phyloP scores from a whole-genome alignment of 1,140 invertebrate species.

The Meloidogyne hapla region DNA sequence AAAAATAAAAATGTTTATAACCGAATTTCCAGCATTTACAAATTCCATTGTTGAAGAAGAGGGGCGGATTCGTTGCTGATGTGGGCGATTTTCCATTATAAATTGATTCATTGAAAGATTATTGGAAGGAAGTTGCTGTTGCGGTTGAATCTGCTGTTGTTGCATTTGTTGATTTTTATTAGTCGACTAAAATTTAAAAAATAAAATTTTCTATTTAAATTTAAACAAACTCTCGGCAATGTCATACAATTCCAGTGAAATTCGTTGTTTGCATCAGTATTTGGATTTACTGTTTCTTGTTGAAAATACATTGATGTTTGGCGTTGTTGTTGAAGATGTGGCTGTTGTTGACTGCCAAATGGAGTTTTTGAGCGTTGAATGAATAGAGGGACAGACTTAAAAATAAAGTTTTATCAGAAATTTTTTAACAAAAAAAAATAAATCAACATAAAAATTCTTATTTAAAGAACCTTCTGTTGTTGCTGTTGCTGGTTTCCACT shows the following conservation, averaged over 20 bases:
- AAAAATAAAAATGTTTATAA: not conserved
- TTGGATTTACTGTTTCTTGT: not conserved
- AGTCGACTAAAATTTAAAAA: not conserved
- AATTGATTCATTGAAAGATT: constrained; percentile 7
- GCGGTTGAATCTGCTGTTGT: constrained; percentile 12
- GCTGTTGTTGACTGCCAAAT: not conserved
- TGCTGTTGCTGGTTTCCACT: constrained; percentile 4
- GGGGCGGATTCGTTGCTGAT: constrained; percentile 7
- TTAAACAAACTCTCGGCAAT: not conserved
- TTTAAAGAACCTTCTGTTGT: not conserved
- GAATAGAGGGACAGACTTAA: constrained; percentile 7
- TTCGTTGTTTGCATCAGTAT: not conserved
- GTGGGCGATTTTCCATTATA: not conserved
- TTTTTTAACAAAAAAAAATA: too few species aligned
- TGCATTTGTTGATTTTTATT: constrained; percentile 15
- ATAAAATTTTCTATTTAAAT: not conserved
- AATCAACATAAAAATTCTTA: too few species aligned
- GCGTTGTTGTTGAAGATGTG: not conserved
- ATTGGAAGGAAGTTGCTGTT: constrained; percentile 6
- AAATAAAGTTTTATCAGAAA: not conserved
- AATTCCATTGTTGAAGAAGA: constrained; percentile 28
- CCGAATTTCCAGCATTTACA: not conserved
- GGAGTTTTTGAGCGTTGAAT: constrained; percentile 28
- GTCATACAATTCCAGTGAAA: not conserved
- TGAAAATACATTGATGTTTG: not conserved